Evolutionary conservation across 2,113 vertebrate species (phyloP).

Genomic region (Callipepla squamata): DNA sequence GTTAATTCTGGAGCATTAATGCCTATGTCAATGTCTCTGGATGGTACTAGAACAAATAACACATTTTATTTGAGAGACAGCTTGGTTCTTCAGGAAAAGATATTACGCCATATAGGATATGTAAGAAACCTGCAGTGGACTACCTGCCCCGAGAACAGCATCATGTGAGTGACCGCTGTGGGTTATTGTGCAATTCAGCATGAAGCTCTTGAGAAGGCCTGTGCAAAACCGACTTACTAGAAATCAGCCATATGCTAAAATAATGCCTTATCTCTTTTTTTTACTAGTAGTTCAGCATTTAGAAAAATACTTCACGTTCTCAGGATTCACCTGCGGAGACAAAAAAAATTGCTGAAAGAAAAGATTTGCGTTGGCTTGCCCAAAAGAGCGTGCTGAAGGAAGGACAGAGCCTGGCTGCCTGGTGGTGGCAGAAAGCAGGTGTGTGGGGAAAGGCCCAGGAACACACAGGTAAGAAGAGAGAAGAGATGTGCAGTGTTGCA

Average conservation of each 20-base stretch:
- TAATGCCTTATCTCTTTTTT: not conserved
- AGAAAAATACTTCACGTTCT: not conserved
- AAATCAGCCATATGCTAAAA: not conserved
- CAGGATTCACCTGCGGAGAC: not conserved
- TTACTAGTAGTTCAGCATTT: not conserved
- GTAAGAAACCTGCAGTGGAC: not conserved
- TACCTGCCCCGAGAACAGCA: accelerated
- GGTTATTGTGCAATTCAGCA: not conserved
- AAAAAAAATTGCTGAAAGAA: not conserved
- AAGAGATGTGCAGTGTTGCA: not conserved
- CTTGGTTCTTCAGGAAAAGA: conserved; percentile 7
- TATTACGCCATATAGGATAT: conserved; percentile 36
- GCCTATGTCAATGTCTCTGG: conserved; percentile 4
- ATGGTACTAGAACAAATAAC: not conserved
- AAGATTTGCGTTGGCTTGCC: not conserved
- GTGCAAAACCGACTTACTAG: conserved; percentile 47
- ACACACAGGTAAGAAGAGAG: not conserved
- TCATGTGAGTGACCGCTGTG: accelerated
- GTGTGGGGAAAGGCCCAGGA: not conserved
- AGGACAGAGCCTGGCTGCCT: not conserved
- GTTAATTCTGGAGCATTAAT: conserved; percentile 26
- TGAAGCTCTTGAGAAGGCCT: not conserved
- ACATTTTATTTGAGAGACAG: not conserved
- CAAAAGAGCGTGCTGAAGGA: not conserved
- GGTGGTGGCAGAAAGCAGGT: not conserved